Evolutionary conservation across 2,888 invertebrate genomes (phyloP).

Genomic region (Athrips mouffetella): DNA sequence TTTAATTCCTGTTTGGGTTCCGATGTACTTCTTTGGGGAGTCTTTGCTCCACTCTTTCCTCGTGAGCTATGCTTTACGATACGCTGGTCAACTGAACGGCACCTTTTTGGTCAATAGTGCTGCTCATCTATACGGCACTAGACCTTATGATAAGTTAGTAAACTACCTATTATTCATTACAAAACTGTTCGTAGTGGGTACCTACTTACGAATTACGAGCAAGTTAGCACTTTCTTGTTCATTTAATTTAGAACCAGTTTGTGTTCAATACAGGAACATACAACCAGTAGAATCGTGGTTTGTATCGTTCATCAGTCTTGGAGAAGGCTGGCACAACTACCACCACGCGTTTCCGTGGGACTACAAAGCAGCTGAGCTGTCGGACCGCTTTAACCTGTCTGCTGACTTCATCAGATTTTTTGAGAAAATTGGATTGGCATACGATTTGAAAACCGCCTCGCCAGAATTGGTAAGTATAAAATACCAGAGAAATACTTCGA

Average conservation of each 20-base stretch:
- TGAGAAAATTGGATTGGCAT: slow-evolving; percentile 29
- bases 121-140: slow-evolving; percentile 87
- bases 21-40: slow-evolving; percentile 85
- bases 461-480: slow-evolving; percentile 47
- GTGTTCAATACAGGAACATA: slow-evolving; percentile 81
- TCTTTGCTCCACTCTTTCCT: slow-evolving; percentile 78
- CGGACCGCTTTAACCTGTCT: slow-evolving; percentile 34
- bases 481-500: background rate
- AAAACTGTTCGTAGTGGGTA: background rate
- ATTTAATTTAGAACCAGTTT: too few relatives aligned
- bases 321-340: slow-evolving; percentile 83
- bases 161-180: too few relatives aligned
- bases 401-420: slow-evolving; percentile 25
- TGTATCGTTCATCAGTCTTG: slow-evolving; percentile 81
- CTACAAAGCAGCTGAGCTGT: too few relatives aligned
- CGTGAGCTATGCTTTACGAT: slow-evolving; percentile 80
- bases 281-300: slow-evolving; percentile 82
- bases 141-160: slow-evolving; percentile 85
- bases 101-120: slow-evolving; percentile 91
- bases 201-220: background rate
- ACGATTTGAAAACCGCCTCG: slow-evolving; percentile 23
- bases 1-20: slow-evolving; percentile 80
- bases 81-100: slow-evolving; percentile 81
- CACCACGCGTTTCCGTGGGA: slow-evolving; percentile 82
- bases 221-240: slow-evolving; percentile 9